phyloP scores from a whole-genome alignment of 2,888 invertebrate genomes.

The Phalera bucephala region DNA sequence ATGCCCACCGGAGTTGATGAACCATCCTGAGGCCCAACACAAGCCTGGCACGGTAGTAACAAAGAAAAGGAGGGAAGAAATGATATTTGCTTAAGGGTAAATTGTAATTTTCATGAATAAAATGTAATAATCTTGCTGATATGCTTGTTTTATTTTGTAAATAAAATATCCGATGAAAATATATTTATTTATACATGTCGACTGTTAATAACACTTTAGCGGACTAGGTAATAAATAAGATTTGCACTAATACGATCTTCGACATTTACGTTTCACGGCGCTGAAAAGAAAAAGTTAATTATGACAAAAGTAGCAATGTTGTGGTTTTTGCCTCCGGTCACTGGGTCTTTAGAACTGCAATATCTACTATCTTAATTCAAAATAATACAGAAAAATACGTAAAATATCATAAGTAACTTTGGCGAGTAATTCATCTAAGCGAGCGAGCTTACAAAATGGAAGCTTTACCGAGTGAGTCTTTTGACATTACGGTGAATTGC shows the following conservation, averaged over 20 bases:
- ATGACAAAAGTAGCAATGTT: too few species aligned
- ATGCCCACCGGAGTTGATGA: slow-evolving; percentile 97
- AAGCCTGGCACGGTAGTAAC: slow-evolving; percentile 98
- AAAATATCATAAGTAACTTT: too few species aligned
- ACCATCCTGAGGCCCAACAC: slow-evolving; percentile 99
- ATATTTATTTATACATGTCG: slow-evolving; percentile 39
- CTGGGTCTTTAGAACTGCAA: too few species aligned
- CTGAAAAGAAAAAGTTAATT: slow-evolving; percentile 36
- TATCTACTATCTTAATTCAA: too few species aligned
- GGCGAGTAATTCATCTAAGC: too few species aligned
- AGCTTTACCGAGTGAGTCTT: too few species aligned
- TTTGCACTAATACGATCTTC: slow-evolving; percentile 17
- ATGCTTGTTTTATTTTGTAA: slow-evolving; percentile 1
- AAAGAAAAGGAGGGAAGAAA: slow-evolving; percentile 96
- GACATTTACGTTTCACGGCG: slow-evolving; percentile 19
- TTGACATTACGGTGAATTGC: too few species aligned
- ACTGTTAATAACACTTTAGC: slow-evolving; percentile 21
- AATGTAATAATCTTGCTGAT: neutral
- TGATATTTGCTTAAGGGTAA: slow-evolving; percentile 92
- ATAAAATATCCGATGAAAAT: slow-evolving; percentile 35
- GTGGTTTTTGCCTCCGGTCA: too few species aligned
- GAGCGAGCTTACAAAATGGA: too few species aligned
- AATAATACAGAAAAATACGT: too few species aligned
- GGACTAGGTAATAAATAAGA: slow-evolving; percentile 28
- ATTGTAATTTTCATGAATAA: slow-evolving; percentile 3